Base-by-base conservation (phyloP, 2,888 invertebrate genomes). In the Campaea margaritaria region DNA sequence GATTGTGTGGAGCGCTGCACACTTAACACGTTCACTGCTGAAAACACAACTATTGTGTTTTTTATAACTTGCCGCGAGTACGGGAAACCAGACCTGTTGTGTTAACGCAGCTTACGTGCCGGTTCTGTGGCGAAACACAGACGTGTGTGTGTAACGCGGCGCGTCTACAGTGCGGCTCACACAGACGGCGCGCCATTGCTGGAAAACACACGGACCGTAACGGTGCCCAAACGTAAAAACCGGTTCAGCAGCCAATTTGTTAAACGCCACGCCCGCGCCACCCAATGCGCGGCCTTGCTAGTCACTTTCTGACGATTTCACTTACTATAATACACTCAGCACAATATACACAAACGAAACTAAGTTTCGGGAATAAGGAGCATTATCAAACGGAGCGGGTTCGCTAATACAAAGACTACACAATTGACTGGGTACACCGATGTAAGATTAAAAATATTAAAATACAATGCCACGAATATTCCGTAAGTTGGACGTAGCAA, bases 271-370 rank as follows among this genome's bases (percentile, higher is more conserved):
- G 31, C 11, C 10, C 42, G 47, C 36, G 0, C 34, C 48, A 27
- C 49, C 46, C 36, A 50, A 38, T 15, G 11, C 42, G 44, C 49
- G 44, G 45, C 44, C 44, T 38, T 36, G 14, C 1, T 42, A 45
- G 46, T 51, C 47, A 58, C 51, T 52, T 46, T 50, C 45, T 45
- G 51, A 58, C 51, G 36, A 41, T 27, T 46, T 12, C 46, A 27
- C 56, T 58, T 63, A 61, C 28, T 12, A 47, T 57, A 61, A 54
- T 49, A 53, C 54, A 62, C 58, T 48, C 39, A 58, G 52, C 45
- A 52, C 16, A 55, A 55, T 58, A 60, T 55, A 50, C 50, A 58
- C 28, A 64, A 55, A 59, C 58, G 68, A 68, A 68, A 68, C 68
- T 68, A 57, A 27, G 68, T 68, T 68, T 58, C 68, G 43, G 49